These are phyloP conservation scores for Holocentrus rufus DNA, from an alignment of 2,797 vertebrate species.

Conservation along the genomic window DNA sequence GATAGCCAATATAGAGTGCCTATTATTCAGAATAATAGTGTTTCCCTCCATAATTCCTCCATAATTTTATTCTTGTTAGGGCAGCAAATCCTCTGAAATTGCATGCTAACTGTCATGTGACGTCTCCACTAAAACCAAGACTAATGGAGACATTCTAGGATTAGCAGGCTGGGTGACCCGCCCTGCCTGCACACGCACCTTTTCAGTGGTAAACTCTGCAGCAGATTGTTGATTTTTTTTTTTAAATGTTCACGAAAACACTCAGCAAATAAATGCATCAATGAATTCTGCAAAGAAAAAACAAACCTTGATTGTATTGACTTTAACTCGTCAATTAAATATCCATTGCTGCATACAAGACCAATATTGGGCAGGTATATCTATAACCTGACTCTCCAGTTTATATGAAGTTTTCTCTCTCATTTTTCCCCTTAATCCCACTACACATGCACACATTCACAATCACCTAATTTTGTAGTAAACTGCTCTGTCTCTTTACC, in stretches of 20 bases:
- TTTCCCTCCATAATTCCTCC: neutral
- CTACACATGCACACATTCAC: neutral
- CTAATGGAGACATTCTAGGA: too few species aligned
- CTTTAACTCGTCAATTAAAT: neutral
- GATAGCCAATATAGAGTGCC: too few species aligned
- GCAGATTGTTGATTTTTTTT: too few species aligned
- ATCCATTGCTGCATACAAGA: slow-evolving; percentile 31
- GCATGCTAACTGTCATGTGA: too few species aligned
- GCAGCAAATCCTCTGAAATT: too few species aligned
- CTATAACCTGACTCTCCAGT: slow-evolving; percentile 29
- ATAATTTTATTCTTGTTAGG: neutral
- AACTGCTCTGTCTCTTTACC: slow-evolving; percentile 37
- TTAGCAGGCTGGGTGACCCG: too few species aligned
- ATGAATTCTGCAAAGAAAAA: too few species aligned
- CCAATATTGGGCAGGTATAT: slow-evolving; percentile 32
- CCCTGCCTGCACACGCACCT: too few species aligned
- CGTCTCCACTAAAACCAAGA: too few species aligned
- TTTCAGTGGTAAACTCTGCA: too few species aligned
- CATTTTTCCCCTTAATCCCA: slow-evolving; percentile 4
- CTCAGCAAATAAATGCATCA: too few species aligned
- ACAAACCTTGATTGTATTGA: neutral
- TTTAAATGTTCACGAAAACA: too few species aligned
- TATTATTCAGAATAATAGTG: neutral
- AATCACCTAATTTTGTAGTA: slow-evolving; percentile 8
- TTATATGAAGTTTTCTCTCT: slow-evolving; percentile 37